phyloP scores from a whole-genome alignment of 2,113 vertebrate genomes.

The Peromyscus californicus region DNA sequence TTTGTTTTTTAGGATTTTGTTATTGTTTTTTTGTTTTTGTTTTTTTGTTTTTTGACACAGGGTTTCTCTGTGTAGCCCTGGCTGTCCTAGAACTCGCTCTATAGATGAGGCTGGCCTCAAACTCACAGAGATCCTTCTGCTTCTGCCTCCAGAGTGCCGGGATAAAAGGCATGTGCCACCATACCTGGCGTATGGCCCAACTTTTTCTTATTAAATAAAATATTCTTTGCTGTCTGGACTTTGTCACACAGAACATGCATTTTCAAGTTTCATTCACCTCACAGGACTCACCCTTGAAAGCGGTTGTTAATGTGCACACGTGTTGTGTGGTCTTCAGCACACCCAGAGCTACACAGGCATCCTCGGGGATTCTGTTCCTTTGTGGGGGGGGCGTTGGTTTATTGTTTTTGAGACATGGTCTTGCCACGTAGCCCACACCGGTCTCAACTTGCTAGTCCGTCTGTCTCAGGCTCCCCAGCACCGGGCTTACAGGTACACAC shows the following conservation, averaged over 20 bases:
- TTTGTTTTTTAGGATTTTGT: not conserved
- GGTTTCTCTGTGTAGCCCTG: not conserved
- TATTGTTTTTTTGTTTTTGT: not conserved
- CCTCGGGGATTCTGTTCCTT: not conserved
- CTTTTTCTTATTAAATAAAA: not conserved
- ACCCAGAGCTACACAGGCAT: not conserved
- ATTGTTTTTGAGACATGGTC: not conserved
- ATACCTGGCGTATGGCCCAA: not conserved
- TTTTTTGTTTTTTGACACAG: not conserved
- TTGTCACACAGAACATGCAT: not conserved
- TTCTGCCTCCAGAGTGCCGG: not conserved
- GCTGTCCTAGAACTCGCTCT: not conserved
- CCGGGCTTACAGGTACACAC: not conserved
- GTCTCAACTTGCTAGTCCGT: not conserved
- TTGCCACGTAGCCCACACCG: not conserved
- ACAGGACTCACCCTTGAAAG: not conserved
- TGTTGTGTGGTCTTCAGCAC: not conserved
- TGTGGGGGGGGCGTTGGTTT: not conserved
- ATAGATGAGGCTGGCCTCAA: not conserved
- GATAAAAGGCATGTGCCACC: not conserved
- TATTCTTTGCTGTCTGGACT: constrained; percentile 29
- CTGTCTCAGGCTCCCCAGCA: not conserved
- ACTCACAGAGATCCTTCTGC: not conserved
- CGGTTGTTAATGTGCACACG: not conserved
- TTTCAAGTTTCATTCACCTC: constrained; percentile 36